Evolutionary conservation across 2,888 invertebrate genomes (phyloP).

Genomic region (Glyphotaelius pellucidus): DNA sequence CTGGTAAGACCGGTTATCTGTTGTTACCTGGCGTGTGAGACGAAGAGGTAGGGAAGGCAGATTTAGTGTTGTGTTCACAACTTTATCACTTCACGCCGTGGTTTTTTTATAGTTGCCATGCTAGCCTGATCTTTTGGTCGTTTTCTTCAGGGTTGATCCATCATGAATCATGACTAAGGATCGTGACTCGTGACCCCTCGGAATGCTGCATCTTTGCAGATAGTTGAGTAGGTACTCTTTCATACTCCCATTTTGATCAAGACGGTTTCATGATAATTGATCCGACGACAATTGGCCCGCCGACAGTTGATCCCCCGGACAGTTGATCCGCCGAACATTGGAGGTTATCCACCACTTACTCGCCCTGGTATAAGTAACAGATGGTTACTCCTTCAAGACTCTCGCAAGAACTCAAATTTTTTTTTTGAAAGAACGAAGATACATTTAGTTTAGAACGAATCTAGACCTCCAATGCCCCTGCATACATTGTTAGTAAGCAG

Average conservation of each 20-base stretch:
- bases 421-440: too few species aligned
- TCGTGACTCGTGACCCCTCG: not conserved
- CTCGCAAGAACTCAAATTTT: too few species aligned
- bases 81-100: not conserved
- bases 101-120: not conserved
- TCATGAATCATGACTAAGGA: not conserved
- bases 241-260: not conserved
- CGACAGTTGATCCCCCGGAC: too few species aligned
- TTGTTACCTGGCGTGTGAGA: not conserved
- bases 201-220: not conserved
- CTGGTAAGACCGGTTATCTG: conserved; percentile 29
- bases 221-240: not conserved
- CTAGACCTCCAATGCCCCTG: too few species aligned
- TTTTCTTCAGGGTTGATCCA: not conserved
- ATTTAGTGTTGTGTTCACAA: not conserved
- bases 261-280: too few species aligned
- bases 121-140: not conserved
- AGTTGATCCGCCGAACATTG: too few species aligned
- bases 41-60: not conserved
- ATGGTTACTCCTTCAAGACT: too few species aligned
- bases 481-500: too few species aligned
- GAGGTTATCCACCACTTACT: too few species aligned
- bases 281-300: too few species aligned
- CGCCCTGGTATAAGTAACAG: too few species aligned
- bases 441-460: too few species aligned